A percentile compares a stretch with the other conserved stretches of the same genome.
Evolutionary conservation across 1,140 invertebrate genomes (phyloP).

Genomic region (Wiebesia pumilae): DNA sequence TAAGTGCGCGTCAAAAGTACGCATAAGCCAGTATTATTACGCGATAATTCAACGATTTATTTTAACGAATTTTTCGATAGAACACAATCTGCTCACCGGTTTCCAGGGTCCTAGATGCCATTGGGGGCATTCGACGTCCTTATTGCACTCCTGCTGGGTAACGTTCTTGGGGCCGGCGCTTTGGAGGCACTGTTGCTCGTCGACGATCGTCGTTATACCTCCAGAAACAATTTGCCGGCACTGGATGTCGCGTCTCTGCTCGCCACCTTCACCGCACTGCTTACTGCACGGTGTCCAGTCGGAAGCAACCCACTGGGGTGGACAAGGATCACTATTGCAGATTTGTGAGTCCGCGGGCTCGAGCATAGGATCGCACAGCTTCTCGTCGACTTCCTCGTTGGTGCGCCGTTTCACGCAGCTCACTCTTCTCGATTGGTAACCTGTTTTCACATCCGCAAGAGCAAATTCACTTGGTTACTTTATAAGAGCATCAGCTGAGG

Average conservation of each 20-base stretch:
- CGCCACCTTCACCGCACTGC: constrained; percentile 85
- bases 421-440: constrained; percentile 83
- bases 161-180: constrained; percentile 81
- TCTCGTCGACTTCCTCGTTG: constrained; percentile 81
- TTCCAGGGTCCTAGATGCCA: constrained; percentile 92
- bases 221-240: constrained; percentile 85
- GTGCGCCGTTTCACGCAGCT: constrained; percentile 82
- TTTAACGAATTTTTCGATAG: neutral
- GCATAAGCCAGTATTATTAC: neutral
- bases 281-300: constrained; percentile 90
- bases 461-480: neutral
- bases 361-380: constrained; percentile 84
- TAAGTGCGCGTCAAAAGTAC: too few relatives aligned
- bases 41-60: neutral
- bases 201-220: constrained; percentile 80
- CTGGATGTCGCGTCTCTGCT: constrained; percentile 82
- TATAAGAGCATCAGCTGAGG: neutral
- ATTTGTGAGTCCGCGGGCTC: constrained; percentile 81
- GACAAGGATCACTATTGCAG: constrained; percentile 87
- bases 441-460: constrained; percentile 67
- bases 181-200: constrained; percentile 84
- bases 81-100: constrained; percentile 78
- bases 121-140: constrained; percentile 84
- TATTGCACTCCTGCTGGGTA: constrained; percentile 84
- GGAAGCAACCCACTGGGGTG: constrained; percentile 87